Evolutionary conservation across 1,140 invertebrate genomes (phyloP).

Genomic region (Zaprionus ornatus): DNA sequence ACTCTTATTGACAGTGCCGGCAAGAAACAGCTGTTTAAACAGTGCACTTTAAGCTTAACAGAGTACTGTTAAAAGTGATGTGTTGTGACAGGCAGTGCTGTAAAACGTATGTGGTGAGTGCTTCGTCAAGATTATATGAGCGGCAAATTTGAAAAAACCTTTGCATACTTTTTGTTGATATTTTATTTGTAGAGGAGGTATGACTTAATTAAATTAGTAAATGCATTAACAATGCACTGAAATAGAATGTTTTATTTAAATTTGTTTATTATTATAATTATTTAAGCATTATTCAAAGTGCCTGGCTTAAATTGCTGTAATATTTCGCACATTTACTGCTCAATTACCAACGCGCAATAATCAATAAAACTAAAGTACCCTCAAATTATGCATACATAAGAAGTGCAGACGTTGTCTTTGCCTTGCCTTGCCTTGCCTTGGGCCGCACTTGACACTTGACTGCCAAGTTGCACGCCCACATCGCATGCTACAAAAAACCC

Average conservation of each 20-base stretch:
- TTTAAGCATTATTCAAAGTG: not conserved
- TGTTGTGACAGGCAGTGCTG: not conserved
- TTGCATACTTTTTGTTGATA: no score
- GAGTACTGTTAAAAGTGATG: not conserved
- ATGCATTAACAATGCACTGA: not conserved
- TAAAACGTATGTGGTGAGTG: not conserved
- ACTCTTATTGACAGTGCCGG: not conserved
- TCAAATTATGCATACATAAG: constrained; percentile 1
- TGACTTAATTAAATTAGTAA: not conserved
- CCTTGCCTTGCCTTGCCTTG: constrained; percentile 42
- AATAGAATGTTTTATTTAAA: not conserved
- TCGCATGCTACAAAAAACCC: not conserved
- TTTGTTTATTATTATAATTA: not conserved
- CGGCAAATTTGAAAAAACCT: not conserved
- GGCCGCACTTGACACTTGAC: constrained; percentile 22
- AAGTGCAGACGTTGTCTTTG: constrained; percentile 57
- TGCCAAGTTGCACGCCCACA: constrained; percentile 21
- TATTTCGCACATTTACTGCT: constrained; percentile 14
- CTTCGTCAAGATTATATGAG: not conserved
- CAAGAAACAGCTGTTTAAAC: not conserved
- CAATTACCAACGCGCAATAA: constrained; percentile 9
- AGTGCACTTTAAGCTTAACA: not conserved
- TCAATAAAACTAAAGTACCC: constrained; percentile 22
- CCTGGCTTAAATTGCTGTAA: not conserved
- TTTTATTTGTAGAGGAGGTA: no score